Base-by-base conservation (phyloP, 2,113 vertebrate genomes). In the Zapornia atra region DNA sequence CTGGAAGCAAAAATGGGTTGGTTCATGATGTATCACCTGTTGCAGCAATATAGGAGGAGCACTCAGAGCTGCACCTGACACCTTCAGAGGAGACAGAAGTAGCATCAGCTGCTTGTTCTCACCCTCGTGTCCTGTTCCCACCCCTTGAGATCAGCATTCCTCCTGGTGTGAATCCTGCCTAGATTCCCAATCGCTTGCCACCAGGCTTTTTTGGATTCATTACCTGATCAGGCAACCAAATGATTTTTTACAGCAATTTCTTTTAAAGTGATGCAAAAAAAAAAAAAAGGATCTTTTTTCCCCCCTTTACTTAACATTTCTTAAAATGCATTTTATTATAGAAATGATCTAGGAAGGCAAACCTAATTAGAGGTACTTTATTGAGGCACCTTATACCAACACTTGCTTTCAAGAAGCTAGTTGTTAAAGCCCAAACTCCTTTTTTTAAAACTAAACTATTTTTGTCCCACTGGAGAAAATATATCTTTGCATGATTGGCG, bases 331-430 rank as follows among this genome's bases (percentile, higher is more conserved):
- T 71, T 96, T 94, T 94, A 59, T 87, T 46, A 92, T 36, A 70
- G 69, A 91, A 94, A 79, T 94, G 33, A 76, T 84, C 42, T 73
- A 72, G 66, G 70, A 85, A 73, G 59, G 64, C 73, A 88, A 92
- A 77, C 31, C 76, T 64, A 88, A 86, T 88, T 92, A 82, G 72
- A 90, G 72, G 61, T 54, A 71, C 42, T 90, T 96, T 86, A 78
- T 31, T 75, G 79, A 83, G 65, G 64, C 68, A 60, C 63, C 60
- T 44, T 76, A 71, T 78, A 73, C 15, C 34, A 70, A 66, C 8
- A 15, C 29, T 46, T 83, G 29, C 64, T 94, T 92, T 86, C 88
- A 92, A 92, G 57, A 44, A 86, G n/a, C 40, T 86, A 73, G 34
- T 28, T 91, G 33, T 46, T 75, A 54, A 82, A 88, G 53, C 6